phyloP scores from a whole-genome alignment of 2,797 vertebrate species.

The Neosalanx taihuensis region DNA sequence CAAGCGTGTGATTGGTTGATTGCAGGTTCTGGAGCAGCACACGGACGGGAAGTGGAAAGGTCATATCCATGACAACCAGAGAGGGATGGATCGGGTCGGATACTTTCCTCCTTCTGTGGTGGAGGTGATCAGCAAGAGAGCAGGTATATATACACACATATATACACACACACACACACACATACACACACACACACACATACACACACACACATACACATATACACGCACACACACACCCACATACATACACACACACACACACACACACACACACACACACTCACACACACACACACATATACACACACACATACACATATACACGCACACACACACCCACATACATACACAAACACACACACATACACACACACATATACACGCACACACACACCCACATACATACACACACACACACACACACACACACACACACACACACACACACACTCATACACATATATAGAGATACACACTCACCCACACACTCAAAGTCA shows the following conservation, averaged over 20 bases:
- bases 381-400: too few species aligned
- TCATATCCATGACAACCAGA: constrained; percentile 84
- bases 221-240: not conserved
- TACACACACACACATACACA: not conserved
- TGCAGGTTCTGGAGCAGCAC: constrained; percentile 89
- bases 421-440: too few species aligned
- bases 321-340: too few species aligned
- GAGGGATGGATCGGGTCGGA: constrained; percentile 85
- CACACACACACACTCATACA: too few species aligned
- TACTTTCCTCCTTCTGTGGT: constrained; percentile 91
- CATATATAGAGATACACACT: too few species aligned
- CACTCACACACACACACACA: too few species aligned
- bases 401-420: too few species aligned
- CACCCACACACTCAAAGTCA: too few species aligned
- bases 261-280: constrained; percentile 8
- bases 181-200: not conserved
- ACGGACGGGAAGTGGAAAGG: constrained; percentile 90
- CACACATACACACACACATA: too few species aligned
- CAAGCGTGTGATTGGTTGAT: constrained; percentile 22
- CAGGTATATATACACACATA: constrained; percentile 63
- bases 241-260: not conserved
- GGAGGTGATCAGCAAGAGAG: constrained; percentile 87
- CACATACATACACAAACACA: too few species aligned
- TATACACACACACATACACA: too few species aligned
- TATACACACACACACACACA: not conserved